Base-by-base conservation (phyloP, 2,113 vertebrate species). In the Pitta sordida region DNA sequence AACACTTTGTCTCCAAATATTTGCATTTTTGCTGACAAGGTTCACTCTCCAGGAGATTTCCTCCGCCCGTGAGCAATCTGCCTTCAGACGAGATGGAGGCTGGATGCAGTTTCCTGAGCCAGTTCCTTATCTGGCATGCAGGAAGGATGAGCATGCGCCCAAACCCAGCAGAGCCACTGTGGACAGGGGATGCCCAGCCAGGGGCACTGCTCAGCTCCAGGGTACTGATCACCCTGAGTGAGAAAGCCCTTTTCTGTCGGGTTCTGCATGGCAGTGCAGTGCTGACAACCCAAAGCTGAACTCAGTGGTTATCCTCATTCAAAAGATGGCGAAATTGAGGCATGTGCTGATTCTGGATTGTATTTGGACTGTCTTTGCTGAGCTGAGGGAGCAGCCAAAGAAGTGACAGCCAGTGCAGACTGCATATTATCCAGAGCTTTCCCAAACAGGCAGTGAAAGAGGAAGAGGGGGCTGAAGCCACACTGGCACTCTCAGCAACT, bases 1-100 rank as follows among this genome's bases (percentile, higher is more conserved):
- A 96, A 96, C 90, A 77, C 93, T 95, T 96, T 92, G 94, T 86
- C 94, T 91, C 94, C 93, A 96, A 97, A 97, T 95, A 97, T 97
- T 97, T 97, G 95, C 97, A 96, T 96, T 90, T 95, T 82, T 90
- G 95, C 93, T 96, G 95, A 96, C 95, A 96, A 97, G 97, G 94
- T 96, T 97, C 95, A 83, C 84, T 94, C 94, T 96, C 94, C 88
- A 92, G 90, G 93, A 91, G 91, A 74, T 95, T 95, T 86, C 71
- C 85, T 70, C 55, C 41, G 19, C 81, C 91, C 88, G n/a, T 94
- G 86, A 96, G 91, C 95, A 96, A 94, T 94, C 94, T 95, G 95
- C 93, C 87, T 94, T 13, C 70, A 37, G 73, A 90, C 0, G 34
- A 81, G 91, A 77, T 15, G 36, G 86, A 94, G 93, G 56, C 82